Base-by-base conservation (phyloP, 1,140 invertebrate species). In the Drosophila athabasca region DNA sequence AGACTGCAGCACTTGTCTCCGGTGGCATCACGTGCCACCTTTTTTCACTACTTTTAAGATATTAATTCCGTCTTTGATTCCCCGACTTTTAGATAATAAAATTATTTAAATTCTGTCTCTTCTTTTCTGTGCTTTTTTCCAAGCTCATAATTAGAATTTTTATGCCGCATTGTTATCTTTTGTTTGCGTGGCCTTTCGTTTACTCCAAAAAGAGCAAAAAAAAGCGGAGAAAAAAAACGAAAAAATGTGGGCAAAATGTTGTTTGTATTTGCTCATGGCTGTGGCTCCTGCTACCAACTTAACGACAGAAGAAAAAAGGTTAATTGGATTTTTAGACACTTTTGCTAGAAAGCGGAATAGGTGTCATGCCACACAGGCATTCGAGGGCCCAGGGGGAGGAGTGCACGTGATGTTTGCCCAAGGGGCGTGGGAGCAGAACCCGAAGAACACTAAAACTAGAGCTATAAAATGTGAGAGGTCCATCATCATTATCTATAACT, bases 111-210 rank as follows among this genome's bases (percentile, higher is more conserved):
- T 29, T 58, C 46, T 22, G 17, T 29, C 19, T 49, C 64, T 60
- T 48, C 6, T 53, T 15, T 48, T 54, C 29, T 5, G 50, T 48
- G 48, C 13, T 54, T 39, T 31, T 44, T 29, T 50, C 15, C 50
- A 58, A 50, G 17, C 50, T 69, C 67, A 65, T 87, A 82, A 87
- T 87, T 85, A 81, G 68, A 85, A 85, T 65, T 77, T 74, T 75
- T 71, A 65, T 85, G 52, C 74, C 82, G 82, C 82, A 85, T 82
- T 87, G 69, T 85, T 85, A 85, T 85, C 82, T 81, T 39, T 43
- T 62, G 31, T 66, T 75, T 76, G 81, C 61, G 64, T 35, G 77
- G 77, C 65, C 79, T 67, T 74, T 53, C 15, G 45, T 8, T 44
- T 51, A 55, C 71, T 58, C 50, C 31, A 49, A 49, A 72, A 64